Evolutionary conservation across 2,797 vertebrate species (phyloP).

Genomic region (Alectoris magna): DNA sequence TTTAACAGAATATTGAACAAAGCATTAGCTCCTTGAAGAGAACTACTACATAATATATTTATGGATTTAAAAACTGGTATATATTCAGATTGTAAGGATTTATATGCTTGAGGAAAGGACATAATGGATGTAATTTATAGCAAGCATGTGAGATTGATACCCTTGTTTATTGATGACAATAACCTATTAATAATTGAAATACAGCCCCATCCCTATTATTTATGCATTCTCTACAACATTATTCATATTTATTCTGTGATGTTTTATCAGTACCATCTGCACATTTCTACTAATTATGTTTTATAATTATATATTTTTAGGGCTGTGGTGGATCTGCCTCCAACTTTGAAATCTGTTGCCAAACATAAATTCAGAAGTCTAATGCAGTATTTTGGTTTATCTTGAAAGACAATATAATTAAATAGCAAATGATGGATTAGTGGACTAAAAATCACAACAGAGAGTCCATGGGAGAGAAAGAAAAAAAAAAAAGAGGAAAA

Average conservation of each 20-base stretch:
- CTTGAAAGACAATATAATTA: background rate
- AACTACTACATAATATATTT: conserved; percentile 34
- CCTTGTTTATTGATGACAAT: conserved; percentile 46
- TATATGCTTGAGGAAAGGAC: conserved; percentile 9
- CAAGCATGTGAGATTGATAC: conserved; percentile 57
- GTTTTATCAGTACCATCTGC: background rate
- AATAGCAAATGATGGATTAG: background rate
- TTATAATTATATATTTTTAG: background rate
- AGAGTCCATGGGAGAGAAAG: background rate
- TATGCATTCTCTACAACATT: background rate
- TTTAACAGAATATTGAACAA: conserved; percentile 53
- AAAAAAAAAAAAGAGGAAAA: no score
- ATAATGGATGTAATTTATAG: conserved; percentile 55
- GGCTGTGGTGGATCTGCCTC: background rate
- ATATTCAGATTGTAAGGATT: conserved; percentile 33
- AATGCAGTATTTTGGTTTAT: background rate
- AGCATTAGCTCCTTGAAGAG: conserved; percentile 52
- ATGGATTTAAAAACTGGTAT: conserved; percentile 5
- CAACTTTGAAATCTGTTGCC: background rate
- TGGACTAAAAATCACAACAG: background rate
- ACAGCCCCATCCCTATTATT: conserved; percentile 43
- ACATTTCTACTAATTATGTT: background rate
- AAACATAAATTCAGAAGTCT: background rate
- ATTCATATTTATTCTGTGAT: background rate
- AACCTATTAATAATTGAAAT: conserved; percentile 75